These are phyloP conservation scores for Linnaemya tessellans DNA, from an alignment of 2,888 invertebrate species.

Conservation along the genomic window DNA sequence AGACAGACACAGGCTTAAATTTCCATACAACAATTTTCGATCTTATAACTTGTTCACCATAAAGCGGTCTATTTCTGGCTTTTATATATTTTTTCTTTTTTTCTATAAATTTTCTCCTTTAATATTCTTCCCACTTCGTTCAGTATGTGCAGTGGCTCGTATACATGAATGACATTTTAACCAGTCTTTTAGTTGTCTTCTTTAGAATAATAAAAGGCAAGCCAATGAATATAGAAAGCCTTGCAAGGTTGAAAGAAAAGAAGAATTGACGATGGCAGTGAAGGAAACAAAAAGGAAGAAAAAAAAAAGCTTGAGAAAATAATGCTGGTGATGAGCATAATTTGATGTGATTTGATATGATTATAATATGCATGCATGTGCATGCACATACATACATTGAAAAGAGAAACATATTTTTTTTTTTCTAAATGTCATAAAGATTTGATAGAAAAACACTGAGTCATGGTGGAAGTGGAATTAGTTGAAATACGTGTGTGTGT, in stretches of 20 bases:
- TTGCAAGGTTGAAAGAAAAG: slow-evolving; percentile 7
- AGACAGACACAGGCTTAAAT: slow-evolving; percentile 33
- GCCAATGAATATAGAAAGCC: slow-evolving; percentile 51
- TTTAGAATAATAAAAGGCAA: slow-evolving; percentile 39
- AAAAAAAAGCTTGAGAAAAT: slow-evolving; percentile 31
- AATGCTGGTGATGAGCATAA: slow-evolving; percentile 55
- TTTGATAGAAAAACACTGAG: background rate
- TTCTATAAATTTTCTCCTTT: too few relatives aligned
- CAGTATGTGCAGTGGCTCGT: slow-evolving; percentile 4
- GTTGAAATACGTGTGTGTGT: slow-evolving; percentile 19
- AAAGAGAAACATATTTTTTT: background rate
- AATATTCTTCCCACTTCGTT: background rate
- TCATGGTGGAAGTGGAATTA: background rate
- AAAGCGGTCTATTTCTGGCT: background rate
- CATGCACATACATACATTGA: slow-evolving; percentile 15
- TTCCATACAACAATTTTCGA: slow-evolving; percentile 8
- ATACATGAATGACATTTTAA: slow-evolving; percentile 46
- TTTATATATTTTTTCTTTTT: background rate
- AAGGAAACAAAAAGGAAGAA: slow-evolving; percentile 16
- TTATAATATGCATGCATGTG: slow-evolving; percentile 49
- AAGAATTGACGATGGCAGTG: slow-evolving; percentile 5
- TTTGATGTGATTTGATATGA: slow-evolving; percentile 65
- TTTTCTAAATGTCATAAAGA: slow-evolving; percentile 28
- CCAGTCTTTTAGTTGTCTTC: slow-evolving; percentile 21
- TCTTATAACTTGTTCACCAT: background rate